Percentiles rank a stretch among this genome's conserved stretches.
phyloP scores from a whole-genome alignment of 2,888 invertebrate genomes.

The Drosophila mayaguana region DNA sequence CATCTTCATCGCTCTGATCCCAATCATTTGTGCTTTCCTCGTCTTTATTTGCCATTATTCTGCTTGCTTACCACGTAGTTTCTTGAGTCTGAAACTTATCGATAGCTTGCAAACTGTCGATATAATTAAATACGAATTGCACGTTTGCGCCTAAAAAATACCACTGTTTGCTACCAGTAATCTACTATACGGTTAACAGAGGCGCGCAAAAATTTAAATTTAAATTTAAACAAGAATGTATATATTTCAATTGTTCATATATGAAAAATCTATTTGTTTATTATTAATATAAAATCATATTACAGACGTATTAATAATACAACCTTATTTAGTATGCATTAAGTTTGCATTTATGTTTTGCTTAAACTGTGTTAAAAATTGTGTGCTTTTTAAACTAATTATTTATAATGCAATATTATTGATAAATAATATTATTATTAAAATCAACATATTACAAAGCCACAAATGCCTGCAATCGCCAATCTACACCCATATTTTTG shows the following conservation, averaged over 20 bases:
- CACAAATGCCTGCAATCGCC: too few species aligned
- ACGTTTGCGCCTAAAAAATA: conserved; percentile 21
- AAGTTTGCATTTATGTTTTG: too few species aligned
- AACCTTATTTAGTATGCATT: too few species aligned
- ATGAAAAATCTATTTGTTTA: background rate
- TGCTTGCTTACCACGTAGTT: conserved; percentile 49
- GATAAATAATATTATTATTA: too few species aligned
- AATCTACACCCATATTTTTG: background rate
- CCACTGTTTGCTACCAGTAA: conserved; percentile 1
- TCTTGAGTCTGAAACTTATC: conserved; percentile 26
- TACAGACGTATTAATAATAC: too few species aligned
- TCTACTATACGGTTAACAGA: background rate
- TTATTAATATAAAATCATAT: background rate
- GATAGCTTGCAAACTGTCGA: conserved; percentile 16
- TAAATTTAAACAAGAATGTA: background rate
- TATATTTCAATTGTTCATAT: background rate
- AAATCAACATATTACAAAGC: too few species aligned
- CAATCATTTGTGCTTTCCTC: conserved; percentile 60
- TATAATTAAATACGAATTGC: conserved; percentile 9
- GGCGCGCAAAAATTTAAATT: too few species aligned
- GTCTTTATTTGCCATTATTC: conserved; percentile 56
- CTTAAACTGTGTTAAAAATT: too few species aligned
- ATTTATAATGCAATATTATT: too few species aligned
- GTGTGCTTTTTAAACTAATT: too few species aligned
- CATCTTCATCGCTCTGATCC: conserved; percentile 76